A percentile compares a stretch with the other conserved stretches of the same genome.
Conservation (phyloP, 2,113 vertebrate species). For the Muntiacus muntjak region DNA sequence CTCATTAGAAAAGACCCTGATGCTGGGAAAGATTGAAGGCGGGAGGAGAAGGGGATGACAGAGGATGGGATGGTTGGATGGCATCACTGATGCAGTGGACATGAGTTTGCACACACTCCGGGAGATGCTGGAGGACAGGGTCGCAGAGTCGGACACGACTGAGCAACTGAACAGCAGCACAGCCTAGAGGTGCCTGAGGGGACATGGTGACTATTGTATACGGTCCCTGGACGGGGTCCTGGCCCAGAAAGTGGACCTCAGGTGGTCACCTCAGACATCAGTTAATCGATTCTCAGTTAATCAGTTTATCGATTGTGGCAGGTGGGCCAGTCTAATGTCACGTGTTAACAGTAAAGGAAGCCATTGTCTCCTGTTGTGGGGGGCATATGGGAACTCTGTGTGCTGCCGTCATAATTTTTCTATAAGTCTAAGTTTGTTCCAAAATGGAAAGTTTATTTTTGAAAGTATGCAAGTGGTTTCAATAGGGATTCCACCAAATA, state of each 20-base stretch:
- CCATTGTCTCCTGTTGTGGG: too few species aligned
- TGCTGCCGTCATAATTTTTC: neutral
- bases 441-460: neutral
- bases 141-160: neutral
- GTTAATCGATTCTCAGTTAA: neutral
- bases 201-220: accelerated
- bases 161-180: accelerated
- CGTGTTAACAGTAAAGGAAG: too few species aligned
- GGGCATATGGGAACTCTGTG: neutral
- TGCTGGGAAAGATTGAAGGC: neutral
- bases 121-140: neutral
- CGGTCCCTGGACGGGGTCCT: accelerated
- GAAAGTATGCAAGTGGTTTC: neutral
- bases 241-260: neutral
- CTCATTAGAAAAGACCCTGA: neutral
- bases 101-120: neutral
- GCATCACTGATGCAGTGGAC: neutral
- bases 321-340: accelerated
- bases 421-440: neutral
- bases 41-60: neutral
- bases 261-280: neutral
- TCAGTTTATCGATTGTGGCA: neutral
- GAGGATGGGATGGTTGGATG: neutral
- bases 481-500: neutral
- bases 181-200: neutral